Evolutionary conservation across 2,113 vertebrate genomes (phyloP).

Genomic region (Plecturocebus donacophilus): DNA sequence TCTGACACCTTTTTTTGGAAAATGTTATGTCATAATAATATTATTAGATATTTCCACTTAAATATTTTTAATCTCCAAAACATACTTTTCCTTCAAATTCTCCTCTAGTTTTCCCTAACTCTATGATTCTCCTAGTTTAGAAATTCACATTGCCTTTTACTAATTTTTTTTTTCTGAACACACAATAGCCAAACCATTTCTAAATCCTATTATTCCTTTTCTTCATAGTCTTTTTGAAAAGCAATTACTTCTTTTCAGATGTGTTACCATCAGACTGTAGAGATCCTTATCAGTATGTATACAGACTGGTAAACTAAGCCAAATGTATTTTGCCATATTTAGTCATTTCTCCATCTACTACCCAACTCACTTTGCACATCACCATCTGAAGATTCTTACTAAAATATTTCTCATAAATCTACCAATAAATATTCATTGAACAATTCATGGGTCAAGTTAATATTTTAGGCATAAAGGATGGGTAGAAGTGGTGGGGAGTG

Average conservation of each 20-base stretch:
- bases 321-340: not conserved
- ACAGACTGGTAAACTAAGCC: not conserved
- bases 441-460: not conserved
- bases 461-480: not conserved
- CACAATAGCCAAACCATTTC: not conserved
- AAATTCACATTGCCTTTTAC: not conserved
- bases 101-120: not conserved
- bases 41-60: conserved; percentile 33
- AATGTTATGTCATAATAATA: not conserved
- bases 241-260: not conserved
- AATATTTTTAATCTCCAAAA: not conserved
- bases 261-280: not conserved
- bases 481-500: not conserved
- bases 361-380: not conserved
- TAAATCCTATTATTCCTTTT: not conserved
- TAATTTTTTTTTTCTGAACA: not conserved
- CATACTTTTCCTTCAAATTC: not conserved
- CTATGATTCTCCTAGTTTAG: not conserved
- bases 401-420: not conserved
- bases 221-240: not conserved
- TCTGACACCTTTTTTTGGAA: not conserved
- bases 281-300: not conserved
- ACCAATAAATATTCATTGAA: not conserved
- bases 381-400: not conserved
- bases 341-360: not conserved